A percentile compares a stretch with the other conserved stretches of the same genome.
phyloP scores from a whole-genome alignment of 2,797 vertebrate species.

The Sciaenops ocellatus region DNA sequence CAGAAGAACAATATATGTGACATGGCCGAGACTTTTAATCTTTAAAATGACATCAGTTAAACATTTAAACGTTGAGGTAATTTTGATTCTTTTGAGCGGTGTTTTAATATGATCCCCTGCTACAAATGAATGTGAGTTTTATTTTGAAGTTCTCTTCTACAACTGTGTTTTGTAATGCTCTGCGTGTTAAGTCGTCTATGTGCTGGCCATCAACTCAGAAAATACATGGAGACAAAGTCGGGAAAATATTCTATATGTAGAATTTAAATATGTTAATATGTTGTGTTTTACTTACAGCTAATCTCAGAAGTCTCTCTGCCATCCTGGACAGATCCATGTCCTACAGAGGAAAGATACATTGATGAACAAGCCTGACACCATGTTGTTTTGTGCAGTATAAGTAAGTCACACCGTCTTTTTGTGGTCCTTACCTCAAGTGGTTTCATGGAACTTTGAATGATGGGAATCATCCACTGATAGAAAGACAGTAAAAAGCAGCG shows the following conservation, averaged over 20 bases:
- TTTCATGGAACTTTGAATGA: conserved; percentile 96
- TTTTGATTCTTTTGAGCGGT: too few relatives aligned
- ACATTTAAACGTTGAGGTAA: too few relatives aligned
- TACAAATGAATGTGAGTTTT: too few relatives aligned
- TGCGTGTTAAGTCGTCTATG: too few relatives aligned
- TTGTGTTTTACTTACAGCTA: conserved; percentile 87
- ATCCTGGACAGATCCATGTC: conserved; percentile 94
- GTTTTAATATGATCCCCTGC: too few relatives aligned
- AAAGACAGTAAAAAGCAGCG: conserved; percentile 11
- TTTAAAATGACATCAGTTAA: too few relatives aligned
- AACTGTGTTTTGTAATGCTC: too few relatives aligned
- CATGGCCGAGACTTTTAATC: not conserved
- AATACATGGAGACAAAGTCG: too few relatives aligned
- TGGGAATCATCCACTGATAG: conserved; percentile 93
- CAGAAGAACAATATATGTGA: not conserved
- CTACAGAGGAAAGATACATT: conserved; percentile 65
- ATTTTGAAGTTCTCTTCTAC: too few relatives aligned
- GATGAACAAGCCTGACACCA: not conserved
- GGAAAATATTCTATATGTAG: too few relatives aligned
- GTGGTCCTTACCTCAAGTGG: conserved; percentile 88
- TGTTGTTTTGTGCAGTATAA: not conserved
- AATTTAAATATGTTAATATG: not conserved
- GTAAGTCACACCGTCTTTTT: not conserved
- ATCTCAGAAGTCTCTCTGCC: conserved; percentile 91
- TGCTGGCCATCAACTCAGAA: too few relatives aligned